Base-by-base conservation (phyloP, 2,888 invertebrate genomes). In the Venusia cambrica region DNA sequence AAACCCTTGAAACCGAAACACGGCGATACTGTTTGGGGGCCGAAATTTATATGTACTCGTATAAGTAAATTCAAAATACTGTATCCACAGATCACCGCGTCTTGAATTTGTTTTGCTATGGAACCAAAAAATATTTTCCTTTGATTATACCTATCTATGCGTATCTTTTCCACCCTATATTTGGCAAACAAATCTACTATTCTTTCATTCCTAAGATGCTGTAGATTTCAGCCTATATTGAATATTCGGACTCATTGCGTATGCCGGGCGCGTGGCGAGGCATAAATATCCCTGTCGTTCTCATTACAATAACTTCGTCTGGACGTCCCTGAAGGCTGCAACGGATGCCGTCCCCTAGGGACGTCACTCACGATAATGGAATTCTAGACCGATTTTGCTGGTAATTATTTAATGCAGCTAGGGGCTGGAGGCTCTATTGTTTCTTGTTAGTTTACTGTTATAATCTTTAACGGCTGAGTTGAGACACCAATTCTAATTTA, bases 201-300 rank as follows among this genome's bases (percentile, higher is more conserved):
- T 35, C n/a, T n/a, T 26, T 26, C 26, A 29, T 10, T 22, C 14
- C 30, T 9, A 17, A 30, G 18, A 27, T 13, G 21, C 21, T 38
- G 17, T 31, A 30, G 32, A 41, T 48, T 35, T 27, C 20, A 22
- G 38, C 32, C 22, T 44, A 49, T 49, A 49, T 49, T 49, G 46
- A 49, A 49, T 46, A 44, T 52, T 45, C 41, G 46, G 44, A 67
- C 30, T 80, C 78, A 80, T 84, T 81, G 60, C 41, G 66, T 83
- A 85, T 85, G 81, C 85, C 61, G 74, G 68, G 59, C 64, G 80
- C 81, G 67, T 79, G 76, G 67, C 48, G 45, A 45, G 74, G 78
- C 85, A 84, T 84, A 87, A 87, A 84, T 85, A 87, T 84, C 81
- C 75, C 72, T 76, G 79, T 78, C 83, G 73, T 63, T 54, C 80